Evolutionary conservation across 2,888 invertebrate species (phyloP).

Genomic region (Harpagoxenus sublaevis): DNA sequence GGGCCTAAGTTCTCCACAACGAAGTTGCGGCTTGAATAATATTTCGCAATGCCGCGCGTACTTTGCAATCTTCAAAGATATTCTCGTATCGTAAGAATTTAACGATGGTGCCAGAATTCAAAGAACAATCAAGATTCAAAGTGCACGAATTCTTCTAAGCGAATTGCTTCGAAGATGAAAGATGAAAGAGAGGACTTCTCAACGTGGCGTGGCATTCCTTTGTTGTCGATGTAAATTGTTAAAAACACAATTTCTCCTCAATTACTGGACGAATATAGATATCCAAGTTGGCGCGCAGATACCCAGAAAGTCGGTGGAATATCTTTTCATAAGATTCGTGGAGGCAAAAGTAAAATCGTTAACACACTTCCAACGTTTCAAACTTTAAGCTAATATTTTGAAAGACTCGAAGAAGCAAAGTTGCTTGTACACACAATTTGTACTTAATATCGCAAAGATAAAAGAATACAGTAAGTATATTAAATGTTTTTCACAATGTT

Average conservation of each 20-base stretch:
- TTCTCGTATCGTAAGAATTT: conserved; percentile 35
- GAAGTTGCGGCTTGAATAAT: conserved; percentile 34
- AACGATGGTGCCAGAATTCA: conserved; percentile 34
- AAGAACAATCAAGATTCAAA: conserved; percentile 24
- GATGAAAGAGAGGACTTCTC: conserved; percentile 16
- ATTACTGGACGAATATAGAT: neutral
- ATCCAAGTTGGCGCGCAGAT: neutral
- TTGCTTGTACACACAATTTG: neutral
- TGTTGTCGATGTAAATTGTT: conserved; percentile 40
- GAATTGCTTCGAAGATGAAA: neutral
- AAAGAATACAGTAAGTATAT: neutral
- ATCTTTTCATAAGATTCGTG: conserved; percentile 4
- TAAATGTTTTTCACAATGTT: neutral
- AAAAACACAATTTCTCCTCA: conserved; percentile 33
- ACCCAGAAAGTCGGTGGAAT: neutral
- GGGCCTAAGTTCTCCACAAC: neutral
- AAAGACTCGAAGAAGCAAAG: neutral
- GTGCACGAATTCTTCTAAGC: conserved; percentile 19
- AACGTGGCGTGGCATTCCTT: neutral
- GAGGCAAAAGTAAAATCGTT: conserved; percentile 4
- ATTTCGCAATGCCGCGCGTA: neutral
- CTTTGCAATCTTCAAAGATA: conserved; percentile 26
- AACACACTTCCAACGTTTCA: neutral
- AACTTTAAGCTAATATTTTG: neutral
- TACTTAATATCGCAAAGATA: neutral